Evolutionary conservation across 2,888 invertebrate species (phyloP).

Genomic region (Cybosia mesomella): DNA sequence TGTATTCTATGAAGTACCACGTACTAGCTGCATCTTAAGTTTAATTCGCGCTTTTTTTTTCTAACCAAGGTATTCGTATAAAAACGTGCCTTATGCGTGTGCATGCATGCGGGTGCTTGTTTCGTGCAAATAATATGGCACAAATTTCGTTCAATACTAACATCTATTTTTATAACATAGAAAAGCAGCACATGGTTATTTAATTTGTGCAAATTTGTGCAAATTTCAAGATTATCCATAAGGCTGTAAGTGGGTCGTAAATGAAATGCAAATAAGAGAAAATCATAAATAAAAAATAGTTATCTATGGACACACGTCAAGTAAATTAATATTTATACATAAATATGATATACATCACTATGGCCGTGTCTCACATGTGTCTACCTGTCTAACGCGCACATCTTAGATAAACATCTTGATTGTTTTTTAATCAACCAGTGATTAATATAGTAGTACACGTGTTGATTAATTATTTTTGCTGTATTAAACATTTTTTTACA

Average conservation of each 20-base stretch:
- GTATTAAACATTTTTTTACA: slow-evolving; percentile 20
- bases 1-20: background rate
- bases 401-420: slow-evolving; percentile 19
- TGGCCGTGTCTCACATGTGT: background rate
- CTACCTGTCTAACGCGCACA: background rate
- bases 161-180: background rate
- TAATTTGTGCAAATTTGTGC: background rate
- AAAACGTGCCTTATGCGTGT: no score
- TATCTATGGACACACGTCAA: background rate
- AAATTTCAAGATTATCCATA: background rate
- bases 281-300: background rate
- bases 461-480: slow-evolving; percentile 21
- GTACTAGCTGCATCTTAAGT: background rate
- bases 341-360: background rate
- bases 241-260: background rate
- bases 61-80: background rate
- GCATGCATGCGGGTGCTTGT: no score
- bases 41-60: background rate
- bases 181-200: background rate
- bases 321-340: background rate
- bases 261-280: background rate
- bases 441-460: slow-evolving; percentile 13
- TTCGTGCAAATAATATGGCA: no score
- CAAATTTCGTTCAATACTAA: no score
- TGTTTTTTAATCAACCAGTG: slow-evolving; percentile 19